Base-by-base conservation (phyloP, 37 sponge, comb jelly and placozoan genomes). In the Amphimedon queenslandica region DNA sequence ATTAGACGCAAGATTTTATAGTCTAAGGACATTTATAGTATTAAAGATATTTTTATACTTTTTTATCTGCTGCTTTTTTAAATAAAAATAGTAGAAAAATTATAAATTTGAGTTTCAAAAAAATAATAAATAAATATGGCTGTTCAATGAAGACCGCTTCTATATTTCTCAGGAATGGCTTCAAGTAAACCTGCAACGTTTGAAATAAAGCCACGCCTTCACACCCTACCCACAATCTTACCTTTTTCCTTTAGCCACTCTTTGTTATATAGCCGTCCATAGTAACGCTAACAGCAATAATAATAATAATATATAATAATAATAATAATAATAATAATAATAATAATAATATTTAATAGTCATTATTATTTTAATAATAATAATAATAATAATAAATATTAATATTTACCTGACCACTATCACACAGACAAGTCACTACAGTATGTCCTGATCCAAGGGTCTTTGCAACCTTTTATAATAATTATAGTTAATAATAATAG, bases 381-480 rank as follows among this genome's bases (percentile, higher is more conserved):
- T 27, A 34, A 67, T 30, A 37, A 63, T 23, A 35, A 31, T 33
- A 23, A 28, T 24, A 2, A 13, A 43, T 3, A 33, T 4, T 23
- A 68, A 20, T 30, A 65, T 67, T 27, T 35, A 90, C 91, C 87
- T 90, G 87, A 42, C 92, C 92, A 76, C 70, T 75, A 66, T 92
- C 92, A 76, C 93, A 92, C n/a, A 88, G 71, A 57, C 87, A 85
- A 32, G 91, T 93, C 20, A 93, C 91, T 24, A 93, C 67, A 16
- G 83, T 82, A 32, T 89, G 77, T 31, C 94, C 94, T 13, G 94
- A 91, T 27, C 91, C 94, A n/a, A 93, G 38, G 2, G 63, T 61
- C 63, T 57, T 82, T 16, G 91, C 87, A 25, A 85, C 87, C 88
- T 84, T n/a, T n/a, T n/a, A 16, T 0, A 51, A 55, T 35, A 76